These are phyloP conservation scores for Pygocentrus nattereri DNA, from an alignment of 2,797 vertebrate species.

Conservation along the genomic window DNA sequence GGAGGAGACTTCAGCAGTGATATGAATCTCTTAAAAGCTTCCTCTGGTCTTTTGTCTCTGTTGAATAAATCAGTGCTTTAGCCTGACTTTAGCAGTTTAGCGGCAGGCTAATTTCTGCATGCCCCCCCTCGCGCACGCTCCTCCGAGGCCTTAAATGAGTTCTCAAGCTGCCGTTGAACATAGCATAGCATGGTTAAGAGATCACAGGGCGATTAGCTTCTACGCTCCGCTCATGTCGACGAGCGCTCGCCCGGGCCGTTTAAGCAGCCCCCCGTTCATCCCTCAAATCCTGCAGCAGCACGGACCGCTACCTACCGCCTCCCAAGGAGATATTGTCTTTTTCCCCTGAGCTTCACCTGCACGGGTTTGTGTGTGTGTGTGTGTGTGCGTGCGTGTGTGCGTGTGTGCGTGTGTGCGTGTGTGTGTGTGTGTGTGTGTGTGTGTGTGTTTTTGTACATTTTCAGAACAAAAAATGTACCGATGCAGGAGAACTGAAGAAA, in stretches of 20 bases:
- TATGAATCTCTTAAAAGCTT: constrained; percentile 83
- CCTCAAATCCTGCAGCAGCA: constrained; percentile 45
- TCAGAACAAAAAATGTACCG: background rate
- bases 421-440: constrained; percentile 69
- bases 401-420: too few relatives aligned
- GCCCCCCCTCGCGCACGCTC: constrained; percentile 69
- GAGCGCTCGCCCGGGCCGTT: constrained; percentile 35
- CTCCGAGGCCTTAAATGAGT: constrained; percentile 75
- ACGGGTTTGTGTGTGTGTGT: constrained; percentile 69
- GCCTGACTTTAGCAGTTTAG: constrained; percentile 81
- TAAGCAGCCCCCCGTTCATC: constrained; percentile 53
- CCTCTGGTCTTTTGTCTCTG: constrained; percentile 82
- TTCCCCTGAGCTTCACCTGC: constrained; percentile 24
- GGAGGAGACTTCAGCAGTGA: constrained; percentile 73
- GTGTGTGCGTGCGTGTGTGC: constrained; percentile 38
- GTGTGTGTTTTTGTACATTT: background rate
- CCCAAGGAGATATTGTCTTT: constrained; percentile 21
- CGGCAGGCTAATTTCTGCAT: constrained; percentile 78
- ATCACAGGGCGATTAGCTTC: constrained; percentile 61
- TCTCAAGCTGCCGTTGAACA: constrained; percentile 76
- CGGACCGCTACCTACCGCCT: constrained; percentile 23
- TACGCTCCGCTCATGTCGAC: constrained; percentile 44
- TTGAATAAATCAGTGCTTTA: constrained; percentile 85
- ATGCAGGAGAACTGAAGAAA: background rate
- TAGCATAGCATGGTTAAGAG: constrained; percentile 69